Base-by-base conservation (phyloP, 2,113 vertebrate genomes). In the Ceratotherium simum region DNA sequence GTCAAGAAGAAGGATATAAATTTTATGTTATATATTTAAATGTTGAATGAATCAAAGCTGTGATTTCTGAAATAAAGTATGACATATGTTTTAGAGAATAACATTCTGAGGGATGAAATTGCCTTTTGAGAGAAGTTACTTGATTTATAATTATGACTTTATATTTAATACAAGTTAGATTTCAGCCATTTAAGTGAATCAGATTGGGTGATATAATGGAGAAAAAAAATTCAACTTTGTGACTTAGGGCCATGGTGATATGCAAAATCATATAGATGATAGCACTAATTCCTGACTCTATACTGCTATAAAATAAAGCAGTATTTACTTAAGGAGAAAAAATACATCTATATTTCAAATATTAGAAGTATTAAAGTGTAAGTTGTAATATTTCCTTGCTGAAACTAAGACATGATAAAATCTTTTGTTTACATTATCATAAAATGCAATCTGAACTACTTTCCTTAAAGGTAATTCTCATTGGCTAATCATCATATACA, bases 41-140 rank as follows among this genome's bases (percentile, higher is more conserved):
- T 85, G 91, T 7, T 88, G 95, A 91, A 76, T 90, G 92, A 98
- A 96, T 92, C 94, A 96, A 97, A 96, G n/a, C 89, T 97, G 78
- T 75, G 75, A 90, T 83, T 97, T 97, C 80, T 80, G 80, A 97
- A 93, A 96, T 96, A 82, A 95, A 93, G 0, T 56, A 73, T 86
- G 81, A 72, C 95, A 93, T 90, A 54, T 95, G 83, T 97, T 95
- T 97, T 81, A 65, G 36, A 54, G 60, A 85, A 96, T 91, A 91
- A 60, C 60, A 84, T 90, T 96, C 69, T 84, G 76, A 95, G 80
- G 75, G 81, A 76, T 78, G 39, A 92, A 94, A 93, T 25, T 88
- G n/a, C 16, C 83, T 80, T 89, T 93, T 65, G 82, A 86, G 87
- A 91, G 33, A 81, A 90, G 21, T 90, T 92, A 82, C 84, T 90